Percentiles rank a stretch among this genome's conserved stretches.
phyloP scores from a whole-genome alignment of 2,797 vertebrate species.

The Ptychobarbus kaznakovi region DNA sequence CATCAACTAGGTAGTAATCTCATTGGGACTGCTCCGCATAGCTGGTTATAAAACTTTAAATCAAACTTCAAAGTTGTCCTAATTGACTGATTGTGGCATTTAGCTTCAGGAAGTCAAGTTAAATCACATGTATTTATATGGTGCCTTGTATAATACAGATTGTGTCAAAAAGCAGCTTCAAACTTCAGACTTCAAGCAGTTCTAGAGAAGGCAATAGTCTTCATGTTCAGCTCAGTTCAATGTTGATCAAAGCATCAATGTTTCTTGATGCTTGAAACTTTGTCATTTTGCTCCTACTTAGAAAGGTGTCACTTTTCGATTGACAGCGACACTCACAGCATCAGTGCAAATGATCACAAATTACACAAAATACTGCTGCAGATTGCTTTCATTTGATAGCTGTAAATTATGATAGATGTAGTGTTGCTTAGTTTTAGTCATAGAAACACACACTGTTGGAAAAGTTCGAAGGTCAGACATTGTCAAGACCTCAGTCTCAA shows the following conservation, averaged over 20 bases:
- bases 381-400: neutral
- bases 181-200: neutral
- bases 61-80: constrained; percentile 9
- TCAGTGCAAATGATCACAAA: neutral
- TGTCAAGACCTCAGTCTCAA: constrained; percentile 5
- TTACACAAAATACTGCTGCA: neutral
- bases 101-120: neutral
- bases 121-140: constrained; percentile 5
- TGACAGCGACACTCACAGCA: neutral
- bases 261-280: neutral
- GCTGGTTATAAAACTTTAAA: neutral
- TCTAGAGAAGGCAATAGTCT: neutral
- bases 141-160: neutral
- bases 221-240: neutral
- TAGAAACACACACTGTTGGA: neutral
- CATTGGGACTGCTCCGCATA: neutral
- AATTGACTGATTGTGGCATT: constrained; percentile 9
- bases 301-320: neutral
- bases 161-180: neutral
- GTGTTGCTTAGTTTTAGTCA: neutral
- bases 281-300: neutral
- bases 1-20: neutral
- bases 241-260: neutral
- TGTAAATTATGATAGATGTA: neutral
- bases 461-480: neutral